Conservation (phyloP, 2,888 invertebrate species). For the Synergus itoensis region DNA sequence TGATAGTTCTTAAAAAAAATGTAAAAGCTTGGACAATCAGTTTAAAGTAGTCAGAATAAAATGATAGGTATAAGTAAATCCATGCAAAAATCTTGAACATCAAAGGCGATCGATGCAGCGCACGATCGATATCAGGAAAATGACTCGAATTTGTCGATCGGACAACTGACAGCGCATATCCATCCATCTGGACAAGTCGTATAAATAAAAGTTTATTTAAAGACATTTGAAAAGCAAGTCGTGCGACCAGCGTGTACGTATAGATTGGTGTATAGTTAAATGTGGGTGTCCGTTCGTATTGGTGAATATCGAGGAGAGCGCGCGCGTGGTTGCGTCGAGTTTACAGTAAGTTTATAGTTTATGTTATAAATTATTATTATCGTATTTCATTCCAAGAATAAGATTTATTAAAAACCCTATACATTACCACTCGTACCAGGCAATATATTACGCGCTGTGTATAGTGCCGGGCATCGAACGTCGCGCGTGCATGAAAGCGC, state of each 20-base stretch:
- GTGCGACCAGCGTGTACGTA: slow-evolving; percentile 56
- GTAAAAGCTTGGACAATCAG: neutral
- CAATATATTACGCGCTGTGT: slow-evolving; percentile 37
- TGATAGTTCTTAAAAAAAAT: neutral
- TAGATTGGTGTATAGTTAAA: slow-evolving; percentile 41
- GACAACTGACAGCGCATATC: slow-evolving; percentile 63
- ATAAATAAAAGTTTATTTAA: slow-evolving; percentile 77
- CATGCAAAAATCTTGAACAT: neutral
- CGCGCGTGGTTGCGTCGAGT: neutral
- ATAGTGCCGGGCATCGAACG: slow-evolving; percentile 50
- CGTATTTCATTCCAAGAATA: slow-evolving; percentile 71
- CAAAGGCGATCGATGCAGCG: neutral
- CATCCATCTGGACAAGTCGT: slow-evolving; percentile 71
- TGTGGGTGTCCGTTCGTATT: slow-evolving; percentile 42
- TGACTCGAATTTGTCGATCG: slow-evolving; percentile 4
- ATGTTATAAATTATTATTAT: slow-evolving; percentile 74
- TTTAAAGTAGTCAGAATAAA: too few relatives aligned
- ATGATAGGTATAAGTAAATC: too few relatives aligned
- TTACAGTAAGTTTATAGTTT: slow-evolving; percentile 70
- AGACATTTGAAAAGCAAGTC: slow-evolving; percentile 68
- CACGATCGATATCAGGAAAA: slow-evolving; percentile 1
- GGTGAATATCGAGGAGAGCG: slow-evolving; percentile 53
- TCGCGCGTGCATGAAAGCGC: neutral
- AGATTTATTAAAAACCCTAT: slow-evolving; percentile 51
- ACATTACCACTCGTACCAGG: slow-evolving; percentile 45